These are phyloP conservation scores for Eubasilissa splendida DNA, from an alignment of 2,888 invertebrate species.

Conservation along the genomic window DNA sequence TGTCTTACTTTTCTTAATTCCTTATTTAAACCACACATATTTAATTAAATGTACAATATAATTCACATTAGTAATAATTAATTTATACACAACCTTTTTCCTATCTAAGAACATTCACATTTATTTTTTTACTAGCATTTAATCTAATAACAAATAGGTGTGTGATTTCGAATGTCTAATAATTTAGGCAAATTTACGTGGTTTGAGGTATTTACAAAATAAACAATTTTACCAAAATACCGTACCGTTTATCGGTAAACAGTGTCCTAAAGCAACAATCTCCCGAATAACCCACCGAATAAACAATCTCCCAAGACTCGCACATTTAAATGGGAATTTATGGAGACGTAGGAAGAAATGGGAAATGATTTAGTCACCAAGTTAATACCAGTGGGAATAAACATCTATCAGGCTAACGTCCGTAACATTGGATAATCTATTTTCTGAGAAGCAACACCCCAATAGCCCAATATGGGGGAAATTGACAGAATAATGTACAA, in stretches of 20 bases:
- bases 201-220: no score
- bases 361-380: constrained; percentile 48
- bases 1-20: no score
- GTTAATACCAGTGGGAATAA: constrained; percentile 28
- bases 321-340: constrained; percentile 34
- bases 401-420: constrained; percentile 11
- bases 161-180: no score
- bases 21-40: no score
- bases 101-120: no score
- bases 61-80: no score
- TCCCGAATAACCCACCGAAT: neutral
- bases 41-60: no score
- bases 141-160: no score
- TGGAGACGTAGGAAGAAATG: constrained; percentile 25
- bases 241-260: constrained; percentile 10
- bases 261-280: constrained; percentile 22
- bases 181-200: no score
- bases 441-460: constrained; percentile 38
- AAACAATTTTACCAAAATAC: neutral
- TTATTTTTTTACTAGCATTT: no score
- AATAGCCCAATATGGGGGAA: constrained; percentile 47
- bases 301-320: constrained; percentile 28
- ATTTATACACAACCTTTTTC: no score
- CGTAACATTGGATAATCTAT: constrained; percentile 48
- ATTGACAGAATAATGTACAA: constrained; percentile 50